Evolutionary conservation across 2,113 vertebrate genomes (phyloP), one percentile per base, ranked within the genome.

Genomic region (Gopherus flavomarginatus): DNA sequence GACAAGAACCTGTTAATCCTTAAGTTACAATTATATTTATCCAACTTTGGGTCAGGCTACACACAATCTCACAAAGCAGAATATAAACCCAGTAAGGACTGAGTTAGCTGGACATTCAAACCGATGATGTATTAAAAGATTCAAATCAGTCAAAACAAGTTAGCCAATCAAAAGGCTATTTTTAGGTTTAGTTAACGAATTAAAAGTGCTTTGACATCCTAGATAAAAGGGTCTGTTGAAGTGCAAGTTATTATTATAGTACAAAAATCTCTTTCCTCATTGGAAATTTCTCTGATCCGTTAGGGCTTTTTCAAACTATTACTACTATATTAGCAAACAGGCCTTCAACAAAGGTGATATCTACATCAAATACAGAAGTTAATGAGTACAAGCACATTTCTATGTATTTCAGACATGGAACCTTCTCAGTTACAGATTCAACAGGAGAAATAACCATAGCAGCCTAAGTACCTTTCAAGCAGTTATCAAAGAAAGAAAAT

Each of bases 401-500:
- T 77, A 89, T 82, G 49, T 38, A 87, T 92, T 96, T 97, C 87
- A 93, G 88, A 92, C 26, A 44, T 9, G 62, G 85, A 83, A 90
- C 93, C 93, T 88, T 96, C 92, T 94, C 92, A 83, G 87, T 86
- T 88, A 59, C 75, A 85, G 78, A 90, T 95, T 96, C 96, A 97
- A 97, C 97, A 42, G 53, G 90, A 96, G 95, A 59, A 0, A 0
- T 84, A 86, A 78, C 78, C 93, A 96, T 77, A 27, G 29, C 57
- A 96, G 79, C 79, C 27, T 91, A 93, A 83, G 89, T 94, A 83
- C 87, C 79, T 81, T 91, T 91, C 21, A n/a, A 95, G 83, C 78
- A 97, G 65, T 94, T 96, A 94, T 87, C 95, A 97, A 95, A 96
- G 96, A 86, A 94, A 3, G 59, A 94, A 90, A 87, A 93, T 59